Conservation (phyloP, 2,113 vertebrate species). For the Acrocephalus kingi region DNA sequence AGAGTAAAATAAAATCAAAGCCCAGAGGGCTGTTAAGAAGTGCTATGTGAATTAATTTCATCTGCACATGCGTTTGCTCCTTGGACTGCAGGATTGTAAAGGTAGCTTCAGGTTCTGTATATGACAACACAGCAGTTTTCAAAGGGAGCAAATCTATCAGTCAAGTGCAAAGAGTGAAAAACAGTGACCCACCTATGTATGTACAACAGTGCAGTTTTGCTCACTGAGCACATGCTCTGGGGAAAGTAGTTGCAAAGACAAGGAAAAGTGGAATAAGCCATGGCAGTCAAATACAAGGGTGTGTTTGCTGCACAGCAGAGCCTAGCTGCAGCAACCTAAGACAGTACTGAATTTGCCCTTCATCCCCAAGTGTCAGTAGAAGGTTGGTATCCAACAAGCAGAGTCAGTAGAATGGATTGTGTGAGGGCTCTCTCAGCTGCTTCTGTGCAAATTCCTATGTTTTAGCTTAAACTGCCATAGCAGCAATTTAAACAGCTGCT, state of each 20-base stretch:
- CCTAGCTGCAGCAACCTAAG: neutral
- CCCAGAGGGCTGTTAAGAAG: neutral
- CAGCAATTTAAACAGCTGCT: slow-evolving; percentile 20
- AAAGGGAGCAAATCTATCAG: neutral
- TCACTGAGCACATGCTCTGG: neutral
- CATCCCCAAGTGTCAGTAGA: neutral
- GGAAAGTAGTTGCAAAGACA: neutral
- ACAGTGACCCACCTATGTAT: neutral
- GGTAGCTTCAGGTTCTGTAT: neutral
- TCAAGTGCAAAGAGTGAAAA: neutral
- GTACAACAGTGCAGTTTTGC: neutral
- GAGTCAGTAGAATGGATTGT: neutral
- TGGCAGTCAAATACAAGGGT: neutral
- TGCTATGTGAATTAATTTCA: neutral
- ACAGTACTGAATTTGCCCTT: neutral
- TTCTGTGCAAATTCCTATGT: neutral
- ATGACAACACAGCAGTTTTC: neutral
- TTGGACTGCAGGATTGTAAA: neutral
- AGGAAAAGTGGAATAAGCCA: neutral
- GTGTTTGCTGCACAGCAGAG: neutral
- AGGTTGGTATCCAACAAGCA: neutral
- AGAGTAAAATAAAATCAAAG: neutral
- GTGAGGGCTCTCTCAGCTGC: neutral
- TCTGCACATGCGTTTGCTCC: neutral
- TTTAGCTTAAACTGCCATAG: neutral